phyloP scores from a whole-genome alignment of 2,888 invertebrate species.

The Neoitamus cyanurus region DNA sequence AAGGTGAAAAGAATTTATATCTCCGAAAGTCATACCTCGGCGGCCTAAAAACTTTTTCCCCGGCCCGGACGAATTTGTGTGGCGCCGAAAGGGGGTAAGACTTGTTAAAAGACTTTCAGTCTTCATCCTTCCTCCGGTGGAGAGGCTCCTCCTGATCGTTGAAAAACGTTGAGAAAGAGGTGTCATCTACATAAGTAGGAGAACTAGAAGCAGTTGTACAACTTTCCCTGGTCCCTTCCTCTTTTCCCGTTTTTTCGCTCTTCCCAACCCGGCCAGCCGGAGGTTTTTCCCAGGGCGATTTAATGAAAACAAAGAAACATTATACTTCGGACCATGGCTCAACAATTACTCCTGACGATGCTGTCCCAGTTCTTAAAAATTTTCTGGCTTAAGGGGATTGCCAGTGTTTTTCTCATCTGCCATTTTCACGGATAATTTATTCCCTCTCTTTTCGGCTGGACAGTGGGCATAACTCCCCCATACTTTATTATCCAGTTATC shows the following conservation, averaged over 20 bases:
- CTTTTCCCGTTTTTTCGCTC: background rate
- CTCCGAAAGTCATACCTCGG: background rate
- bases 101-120: background rate
- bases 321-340: slow-evolving; percentile 3
- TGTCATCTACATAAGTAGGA: background rate
- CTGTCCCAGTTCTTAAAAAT: slow-evolving; percentile 1
- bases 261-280: background rate
- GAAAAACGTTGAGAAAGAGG: background rate
- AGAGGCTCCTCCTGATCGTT: background rate
- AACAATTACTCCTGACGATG: background rate
- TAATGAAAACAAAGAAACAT: slow-evolving; percentile 27
- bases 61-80: background rate
- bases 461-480: background rate
- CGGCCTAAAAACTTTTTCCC: background rate
- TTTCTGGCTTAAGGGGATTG: slow-evolving; percentile 28
- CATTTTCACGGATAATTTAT: slow-evolving; percentile 25
- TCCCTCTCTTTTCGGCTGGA: background rate
- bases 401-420: background rate
- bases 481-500: background rate
- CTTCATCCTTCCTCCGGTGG: background rate
- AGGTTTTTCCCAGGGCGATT: slow-evolving; percentile 9
- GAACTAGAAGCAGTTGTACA: background rate
- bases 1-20: background rate
- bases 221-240: background rate
- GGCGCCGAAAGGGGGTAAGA: background rate